Percentiles rank a stretch among this genome's conserved stretches.
These are phyloP conservation scores for Orgyia antiqua DNA, from an alignment of 2,888 invertebrate genomes.

Conservation along the genomic window DNA sequence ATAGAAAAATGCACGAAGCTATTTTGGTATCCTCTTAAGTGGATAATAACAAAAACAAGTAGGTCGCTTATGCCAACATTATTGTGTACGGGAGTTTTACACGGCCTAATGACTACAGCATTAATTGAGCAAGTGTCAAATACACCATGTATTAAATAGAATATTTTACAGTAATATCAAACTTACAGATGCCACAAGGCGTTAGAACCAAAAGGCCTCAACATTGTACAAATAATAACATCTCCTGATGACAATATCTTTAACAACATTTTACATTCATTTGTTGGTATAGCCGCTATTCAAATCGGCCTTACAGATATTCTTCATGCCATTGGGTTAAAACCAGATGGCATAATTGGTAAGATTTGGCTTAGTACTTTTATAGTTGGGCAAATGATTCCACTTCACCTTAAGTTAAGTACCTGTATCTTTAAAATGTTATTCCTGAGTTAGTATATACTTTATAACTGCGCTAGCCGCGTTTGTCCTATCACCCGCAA, in stretches of 20 bases:
- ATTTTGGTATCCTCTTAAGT: too few relatives aligned
- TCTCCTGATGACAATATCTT: slow-evolving; percentile 71
- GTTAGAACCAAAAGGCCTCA: slow-evolving; percentile 78
- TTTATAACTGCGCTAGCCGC: neutral
- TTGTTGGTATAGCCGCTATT: slow-evolving; percentile 70
- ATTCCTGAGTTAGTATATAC: neutral
- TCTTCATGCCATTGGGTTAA: slow-evolving; percentile 75
- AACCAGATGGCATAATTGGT: slow-evolving; percentile 87
- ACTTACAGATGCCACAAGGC: slow-evolving; percentile 63
- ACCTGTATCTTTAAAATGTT: neutral
- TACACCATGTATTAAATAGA: too few relatives aligned
- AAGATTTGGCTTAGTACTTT: slow-evolving; percentile 43
- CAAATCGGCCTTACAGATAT: slow-evolving; percentile 77
- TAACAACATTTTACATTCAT: slow-evolving; percentile 75
- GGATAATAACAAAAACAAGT: too few relatives aligned
- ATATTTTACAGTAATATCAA: neutral
- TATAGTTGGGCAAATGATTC: neutral
- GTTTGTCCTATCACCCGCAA: too few relatives aligned
- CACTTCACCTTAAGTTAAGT: neutral
- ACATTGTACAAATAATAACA: slow-evolving; percentile 81
- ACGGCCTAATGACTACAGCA: too few relatives aligned
- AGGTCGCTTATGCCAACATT: too few relatives aligned
- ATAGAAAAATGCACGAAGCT: too few relatives aligned
- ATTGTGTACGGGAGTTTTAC: too few relatives aligned
- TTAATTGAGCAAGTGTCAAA: too few relatives aligned